These are phyloP conservation scores for Craterocephalus amniculus DNA, from an alignment of 2,797 vertebrate species.

Conservation along the genomic window DNA sequence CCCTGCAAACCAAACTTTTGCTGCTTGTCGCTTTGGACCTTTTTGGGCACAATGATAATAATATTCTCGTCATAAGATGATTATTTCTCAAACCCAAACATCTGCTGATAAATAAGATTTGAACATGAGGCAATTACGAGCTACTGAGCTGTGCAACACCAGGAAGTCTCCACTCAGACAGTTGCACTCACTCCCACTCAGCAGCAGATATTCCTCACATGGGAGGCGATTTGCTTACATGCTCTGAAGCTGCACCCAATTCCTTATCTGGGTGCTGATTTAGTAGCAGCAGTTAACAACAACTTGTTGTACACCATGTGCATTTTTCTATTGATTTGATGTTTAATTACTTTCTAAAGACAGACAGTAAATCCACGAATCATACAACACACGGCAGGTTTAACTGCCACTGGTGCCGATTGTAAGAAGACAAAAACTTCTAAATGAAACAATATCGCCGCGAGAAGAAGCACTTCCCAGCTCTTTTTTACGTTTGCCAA, in stretches of 20 bases:
- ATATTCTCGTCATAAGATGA: too few relatives aligned
- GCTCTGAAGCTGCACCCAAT: background rate
- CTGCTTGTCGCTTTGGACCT: slow-evolving; percentile 23
- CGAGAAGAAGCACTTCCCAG: slow-evolving; percentile 22
- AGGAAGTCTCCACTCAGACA: background rate
- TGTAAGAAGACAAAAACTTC: slow-evolving; percentile 18
- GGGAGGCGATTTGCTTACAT: background rate
- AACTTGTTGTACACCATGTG: slow-evolving; percentile 3
- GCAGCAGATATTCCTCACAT: background rate
- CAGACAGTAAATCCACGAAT: slow-evolving; percentile 11
- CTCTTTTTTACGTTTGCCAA: slow-evolving; percentile 15
- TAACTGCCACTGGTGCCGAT: background rate
- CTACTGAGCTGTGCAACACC: background rate
- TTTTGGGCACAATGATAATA: slow-evolving; percentile 1
- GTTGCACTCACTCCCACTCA: background rate
- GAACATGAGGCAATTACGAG: background rate
- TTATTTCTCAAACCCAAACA: slow-evolving; percentile 24
- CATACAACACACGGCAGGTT: background rate
- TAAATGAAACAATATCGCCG: slow-evolving; percentile 1
- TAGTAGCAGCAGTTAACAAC: slow-evolving; percentile 1
- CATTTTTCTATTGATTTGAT: background rate
- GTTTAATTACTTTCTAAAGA: slow-evolving; percentile 17
- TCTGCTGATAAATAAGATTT: background rate
- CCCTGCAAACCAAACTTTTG: slow-evolving; percentile 9
- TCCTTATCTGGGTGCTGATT: slow-evolving; percentile 5